Evolutionary conservation across 2,797 vertebrate genomes (phyloP).

Genomic region (Gymnoscopelus microlampas): DNA sequence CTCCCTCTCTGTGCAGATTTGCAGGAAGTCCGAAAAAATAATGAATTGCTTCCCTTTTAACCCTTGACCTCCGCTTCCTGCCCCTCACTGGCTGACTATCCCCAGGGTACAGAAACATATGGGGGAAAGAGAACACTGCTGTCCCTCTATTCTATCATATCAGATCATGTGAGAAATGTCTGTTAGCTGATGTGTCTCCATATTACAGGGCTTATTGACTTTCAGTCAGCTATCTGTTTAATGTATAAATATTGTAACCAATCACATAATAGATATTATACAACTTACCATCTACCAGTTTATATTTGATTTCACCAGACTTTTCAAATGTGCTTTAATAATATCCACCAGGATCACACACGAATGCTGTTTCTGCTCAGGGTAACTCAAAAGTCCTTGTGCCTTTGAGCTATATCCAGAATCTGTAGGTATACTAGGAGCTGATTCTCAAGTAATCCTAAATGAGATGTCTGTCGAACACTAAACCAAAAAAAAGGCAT

Average conservation of each 20-base stretch:
- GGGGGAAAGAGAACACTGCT: slow-evolving; percentile 23
- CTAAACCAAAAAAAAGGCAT: too few species aligned
- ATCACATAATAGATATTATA: not conserved
- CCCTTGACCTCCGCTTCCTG: slow-evolving; percentile 72
- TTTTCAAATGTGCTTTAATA: slow-evolving; percentile 20
- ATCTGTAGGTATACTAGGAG: too few species aligned
- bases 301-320: not conserved
- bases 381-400: not conserved
- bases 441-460: too few species aligned
- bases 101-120: slow-evolving; percentile 8
- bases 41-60: slow-evolving; percentile 50
- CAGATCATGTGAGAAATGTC: slow-evolving; percentile 5
- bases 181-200: not conserved
- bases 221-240: not conserved
- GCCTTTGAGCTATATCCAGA: slow-evolving; percentile 1
- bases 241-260: too few species aligned
- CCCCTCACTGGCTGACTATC: slow-evolving; percentile 28
- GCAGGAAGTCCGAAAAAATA: slow-evolving; percentile 45
- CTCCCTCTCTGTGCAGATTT: slow-evolving; percentile 11
- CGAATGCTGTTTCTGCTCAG: not conserved
- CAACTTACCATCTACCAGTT: slow-evolving; percentile 1
- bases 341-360: slow-evolving; percentile 23
- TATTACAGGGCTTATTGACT: slow-evolving; percentile 13
- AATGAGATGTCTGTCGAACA: too few species aligned
- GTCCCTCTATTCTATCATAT: slow-evolving; percentile 21